Evolutionary conservation across 2,888 invertebrate species (phyloP), one percentile per base, ranked within the genome.

Genomic region (Torymus tubicola): DNA sequence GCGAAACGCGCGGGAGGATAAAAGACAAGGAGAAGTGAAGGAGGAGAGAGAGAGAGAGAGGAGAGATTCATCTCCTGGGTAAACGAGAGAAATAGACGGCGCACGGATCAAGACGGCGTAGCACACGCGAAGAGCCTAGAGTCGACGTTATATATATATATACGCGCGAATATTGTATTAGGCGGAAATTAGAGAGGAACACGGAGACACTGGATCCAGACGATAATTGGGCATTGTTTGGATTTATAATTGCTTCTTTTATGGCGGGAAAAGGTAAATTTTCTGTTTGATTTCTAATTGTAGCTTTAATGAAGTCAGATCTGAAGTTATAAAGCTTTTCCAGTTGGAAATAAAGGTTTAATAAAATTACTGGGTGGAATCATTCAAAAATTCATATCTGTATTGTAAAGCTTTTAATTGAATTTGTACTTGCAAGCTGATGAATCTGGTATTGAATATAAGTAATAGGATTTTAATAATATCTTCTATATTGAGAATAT

Each of bases 161-260:
- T 55, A 8, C 42, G 42, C 42, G 42, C 42, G 42, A 42, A 42
- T 42, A 16, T 73, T 31, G 65, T 58, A 75, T 75, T 53, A 11
- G n/a, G 4, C 12, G 58, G 67, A 75, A 75, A 60, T 67, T 75
- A 18, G 55, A 65, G 42, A n/a, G 12, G 52, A 60, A 12, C 5
- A 14, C 0, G 3, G 65, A 57, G 21, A 42, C 53, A 18, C 18
- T 42, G 18, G 57, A 5, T 14, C 42, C 42, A 42, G 42, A 42
- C 10, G 67, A 50, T 61, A 60, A 75, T 75, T 52, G 68, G n/a
- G 67, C 18, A 57, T 24, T 68, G 75, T 75, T 75, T 75, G 24
- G 73, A 16, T 64, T 73, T 57, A 18, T 63, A 64, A 64, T 73
- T 73, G 55, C 53, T 14, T 42, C 60, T 42, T 4, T 42, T 42